Conservation (phyloP, 2,888 invertebrate species). For the Eupithecia inturbata region DNA sequence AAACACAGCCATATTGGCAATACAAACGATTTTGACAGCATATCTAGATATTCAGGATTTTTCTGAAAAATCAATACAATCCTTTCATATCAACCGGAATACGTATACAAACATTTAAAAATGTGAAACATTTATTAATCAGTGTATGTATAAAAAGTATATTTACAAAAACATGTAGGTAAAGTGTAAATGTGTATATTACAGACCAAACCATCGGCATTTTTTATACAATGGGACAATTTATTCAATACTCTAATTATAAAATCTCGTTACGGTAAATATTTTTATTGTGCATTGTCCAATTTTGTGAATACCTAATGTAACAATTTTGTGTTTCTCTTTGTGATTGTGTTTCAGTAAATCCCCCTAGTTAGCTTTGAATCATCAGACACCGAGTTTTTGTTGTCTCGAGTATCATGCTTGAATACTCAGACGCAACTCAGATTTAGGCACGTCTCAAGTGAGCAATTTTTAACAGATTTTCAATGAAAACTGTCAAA, state of each 20-base stretch:
- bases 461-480: too few species aligned
- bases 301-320: slow-evolving; percentile 17
- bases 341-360: slow-evolving; percentile 23
- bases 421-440: too few species aligned
- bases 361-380: slow-evolving; percentile 14
- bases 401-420: neutral
- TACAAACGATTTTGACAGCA: slow-evolving; percentile 28
- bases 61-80: slow-evolving; percentile 30
- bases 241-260: slow-evolving; percentile 19
- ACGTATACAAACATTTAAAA: neutral
- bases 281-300: slow-evolving; percentile 34
- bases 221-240: slow-evolving; percentile 61
- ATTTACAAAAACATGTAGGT: slow-evolving; percentile 4
- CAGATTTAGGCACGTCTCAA: too few species aligned
- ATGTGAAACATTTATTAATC: slow-evolving; percentile 1
- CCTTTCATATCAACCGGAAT: slow-evolving; percentile 15
- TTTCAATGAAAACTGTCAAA: too few species aligned
- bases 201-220: slow-evolving; percentile 31
- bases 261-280: slow-evolving; percentile 21
- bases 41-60: slow-evolving; percentile 35
- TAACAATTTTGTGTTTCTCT: slow-evolving; percentile 24
- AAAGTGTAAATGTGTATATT: slow-evolving; percentile 9
- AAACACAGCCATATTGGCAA: slow-evolving; percentile 42
- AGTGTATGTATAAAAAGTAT: slow-evolving; percentile 7
- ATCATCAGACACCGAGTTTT: neutral